These are phyloP conservation scores for Adelognathus sp. DNA, from an alignment of 2,888 invertebrate species.

Conservation along the genomic window DNA sequence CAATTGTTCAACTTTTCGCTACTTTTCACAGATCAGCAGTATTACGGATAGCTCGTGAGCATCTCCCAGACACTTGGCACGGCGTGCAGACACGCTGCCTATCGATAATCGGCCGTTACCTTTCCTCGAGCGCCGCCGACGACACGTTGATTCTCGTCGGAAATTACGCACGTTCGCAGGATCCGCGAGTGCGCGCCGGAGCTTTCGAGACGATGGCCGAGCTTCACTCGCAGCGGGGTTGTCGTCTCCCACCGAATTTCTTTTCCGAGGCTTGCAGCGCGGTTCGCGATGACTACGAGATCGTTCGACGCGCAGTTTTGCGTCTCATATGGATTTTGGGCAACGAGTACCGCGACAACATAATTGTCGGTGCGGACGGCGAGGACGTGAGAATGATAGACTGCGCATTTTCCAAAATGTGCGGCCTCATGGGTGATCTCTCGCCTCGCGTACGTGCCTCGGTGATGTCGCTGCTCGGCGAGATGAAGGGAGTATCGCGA, in stretches of 20 bases:
- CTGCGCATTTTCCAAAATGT: constrained; percentile 97
- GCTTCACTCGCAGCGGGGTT: constrained; percentile 89
- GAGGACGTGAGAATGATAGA: constrained; percentile 95
- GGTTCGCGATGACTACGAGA: constrained; percentile 96
- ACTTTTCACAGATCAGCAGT: constrained; percentile 69
- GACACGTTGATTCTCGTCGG: constrained; percentile 86
- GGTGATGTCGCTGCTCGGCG: constrained; percentile 93
- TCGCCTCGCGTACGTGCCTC: constrained; percentile 93
- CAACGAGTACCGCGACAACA: constrained; percentile 92
- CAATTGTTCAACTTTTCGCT: no score
- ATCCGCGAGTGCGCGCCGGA: constrained; percentile 94
- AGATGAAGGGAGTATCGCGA: constrained; percentile 92
- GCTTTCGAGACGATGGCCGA: constrained; percentile 93
- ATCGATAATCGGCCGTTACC: constrained; percentile 89
- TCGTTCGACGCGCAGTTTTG: constrained; percentile 93
- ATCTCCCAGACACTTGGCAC: constrained; percentile 89
- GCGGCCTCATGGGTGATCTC: constrained; percentile 95
- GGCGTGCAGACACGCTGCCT: constrained; percentile 91
- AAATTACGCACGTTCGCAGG: constrained; percentile 92
- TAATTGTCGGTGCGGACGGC: constrained; percentile 87
- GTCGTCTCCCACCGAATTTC: constrained; percentile 87
- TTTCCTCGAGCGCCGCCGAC: constrained; percentile 84
- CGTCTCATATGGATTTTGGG: constrained; percentile 93
- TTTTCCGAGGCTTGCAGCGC: constrained; percentile 88
- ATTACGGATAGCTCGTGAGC: constrained; percentile 85